A percentile compares a stretch with the other conserved stretches of the same genome.
phyloP scores from a whole-genome alignment of 1,140 invertebrate species.

The Radopholus similis region DNA sequence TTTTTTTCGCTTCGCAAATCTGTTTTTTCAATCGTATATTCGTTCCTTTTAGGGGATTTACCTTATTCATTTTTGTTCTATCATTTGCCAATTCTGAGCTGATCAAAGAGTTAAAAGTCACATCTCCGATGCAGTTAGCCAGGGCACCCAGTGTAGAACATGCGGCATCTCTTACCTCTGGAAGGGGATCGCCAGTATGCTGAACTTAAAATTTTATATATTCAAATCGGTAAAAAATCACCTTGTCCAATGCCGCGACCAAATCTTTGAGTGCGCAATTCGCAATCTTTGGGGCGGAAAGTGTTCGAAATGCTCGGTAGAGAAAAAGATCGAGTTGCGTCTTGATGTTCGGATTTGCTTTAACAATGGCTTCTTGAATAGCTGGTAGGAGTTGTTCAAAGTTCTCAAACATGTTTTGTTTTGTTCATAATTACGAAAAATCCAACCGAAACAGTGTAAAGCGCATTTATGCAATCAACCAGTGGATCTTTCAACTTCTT shows the following conservation, averaged over 20 bases:
- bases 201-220: slow-evolving; percentile 61
- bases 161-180: slow-evolving; percentile 62
- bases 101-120: slow-evolving; percentile 74
- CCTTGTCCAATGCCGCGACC: slow-evolving; percentile 21
- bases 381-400: slow-evolving; percentile 85
- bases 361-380: slow-evolving; percentile 71
- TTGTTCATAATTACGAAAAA: neutral
- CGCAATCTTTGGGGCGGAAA: slow-evolving; percentile 17
- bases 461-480: slow-evolving; percentile 78
- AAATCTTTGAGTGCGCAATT: slow-evolving; percentile 28
- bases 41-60: slow-evolving; percentile 42
- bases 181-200: slow-evolving; percentile 44
- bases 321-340: slow-evolving; percentile 29
- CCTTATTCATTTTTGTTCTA: slow-evolving; percentile 81
- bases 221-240: slow-evolving; percentile 87
- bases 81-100: slow-evolving; percentile 77
- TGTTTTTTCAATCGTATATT: neutral
- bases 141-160: slow-evolving; percentile 82
- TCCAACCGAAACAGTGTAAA: slow-evolving; percentile 20
- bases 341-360: slow-evolving; percentile 29
- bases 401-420: slow-evolving; percentile 59
- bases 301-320: slow-evolving; percentile 24
- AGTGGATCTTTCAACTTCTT: slow-evolving; percentile 75
- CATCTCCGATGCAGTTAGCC: slow-evolving; percentile 89
- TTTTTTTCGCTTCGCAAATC: neutral